phyloP scores from a whole-genome alignment of 2,888 invertebrate genomes.

The Drosophila paucipuncta region DNA sequence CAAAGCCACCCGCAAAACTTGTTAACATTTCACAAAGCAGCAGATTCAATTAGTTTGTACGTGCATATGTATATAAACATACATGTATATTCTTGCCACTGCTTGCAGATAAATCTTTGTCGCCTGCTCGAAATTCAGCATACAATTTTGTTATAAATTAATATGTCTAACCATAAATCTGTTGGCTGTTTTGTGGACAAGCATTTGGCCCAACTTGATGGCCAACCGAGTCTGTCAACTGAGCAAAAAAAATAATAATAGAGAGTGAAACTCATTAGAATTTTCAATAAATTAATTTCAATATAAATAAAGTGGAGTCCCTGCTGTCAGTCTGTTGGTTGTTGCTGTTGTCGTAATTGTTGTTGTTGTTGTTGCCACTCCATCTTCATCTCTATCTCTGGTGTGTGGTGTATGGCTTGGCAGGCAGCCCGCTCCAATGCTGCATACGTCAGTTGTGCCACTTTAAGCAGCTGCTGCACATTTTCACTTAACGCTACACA shows the following conservation, averaged over 20 bases:
- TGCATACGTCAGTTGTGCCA: conserved; percentile 70
- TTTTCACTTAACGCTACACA: conserved; percentile 48
- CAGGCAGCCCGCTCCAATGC: conserved; percentile 46
- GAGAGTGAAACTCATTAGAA: conserved; percentile 69
- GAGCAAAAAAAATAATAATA: not conserved
- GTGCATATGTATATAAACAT: conserved; percentile 10
- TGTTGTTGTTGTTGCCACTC: conserved; percentile 56
- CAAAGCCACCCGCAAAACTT: conserved; percentile 63
- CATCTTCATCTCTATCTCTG: conserved; percentile 62
- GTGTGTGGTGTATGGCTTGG: conserved; percentile 29
- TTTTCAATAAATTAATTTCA: conserved; percentile 79
- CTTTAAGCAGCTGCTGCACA: conserved; percentile 68
- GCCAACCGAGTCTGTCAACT: conserved; percentile 26
- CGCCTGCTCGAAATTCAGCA: conserved; percentile 59
- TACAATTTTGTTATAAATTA: conserved; percentile 72
- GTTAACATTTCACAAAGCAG: conserved; percentile 81
- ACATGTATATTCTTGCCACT: conserved; percentile 9
- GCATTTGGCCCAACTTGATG: conserved; percentile 51
- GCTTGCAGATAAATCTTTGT: conserved; percentile 63
- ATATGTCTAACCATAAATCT: conserved; percentile 72
- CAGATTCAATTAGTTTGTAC: conserved; percentile 76
- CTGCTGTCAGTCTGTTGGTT: conserved; percentile 34
- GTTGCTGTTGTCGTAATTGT: conserved; percentile 22
- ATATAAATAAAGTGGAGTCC: conserved; percentile 67
- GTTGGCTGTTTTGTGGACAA: conserved; percentile 51